phyloP scores from a whole-genome alignment of 2,113 vertebrate genomes.

The Limanda limanda region DNA sequence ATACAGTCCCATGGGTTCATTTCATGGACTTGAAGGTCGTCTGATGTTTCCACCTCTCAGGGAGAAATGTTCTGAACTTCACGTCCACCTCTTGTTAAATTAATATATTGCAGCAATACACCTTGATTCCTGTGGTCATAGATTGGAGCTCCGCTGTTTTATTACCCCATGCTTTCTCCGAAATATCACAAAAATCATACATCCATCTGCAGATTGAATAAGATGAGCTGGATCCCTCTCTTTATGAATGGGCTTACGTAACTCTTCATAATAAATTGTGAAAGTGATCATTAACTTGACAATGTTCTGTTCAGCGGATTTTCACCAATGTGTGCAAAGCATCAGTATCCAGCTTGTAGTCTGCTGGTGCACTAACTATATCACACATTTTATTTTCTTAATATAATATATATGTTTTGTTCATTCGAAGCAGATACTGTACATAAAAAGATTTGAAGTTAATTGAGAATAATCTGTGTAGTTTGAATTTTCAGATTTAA shows the following conservation, averaged over 20 bases:
- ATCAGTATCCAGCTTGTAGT: too few relatives aligned
- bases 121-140: conserved; percentile 24
- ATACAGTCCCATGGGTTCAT: conserved; percentile 21
- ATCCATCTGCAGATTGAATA: conserved; percentile 8
- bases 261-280: too few relatives aligned
- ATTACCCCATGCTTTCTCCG: conserved; percentile 28
- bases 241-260: conserved; percentile 8
- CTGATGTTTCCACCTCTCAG: conserved; percentile 40
- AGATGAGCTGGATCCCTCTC: conserved; percentile 6
- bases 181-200: conserved; percentile 21
- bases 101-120: conserved; percentile 23
- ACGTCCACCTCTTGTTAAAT: conserved; percentile 30
- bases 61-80: conserved; percentile 51
- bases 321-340: too few relatives aligned
- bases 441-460: too few relatives aligned
- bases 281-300: too few relatives aligned
- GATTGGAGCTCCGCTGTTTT: conserved; percentile 4
- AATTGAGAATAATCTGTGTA: too few relatives aligned
- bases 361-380: too few relatives aligned
- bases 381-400: too few relatives aligned
- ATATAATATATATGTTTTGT: too few relatives aligned
- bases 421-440: too few relatives aligned
- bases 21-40: conserved; percentile 16
- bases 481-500: too few relatives aligned
- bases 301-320: too few relatives aligned